A percentile compares a stretch with the other conserved stretches of the same genome.
Conservation (phyloP, 1,140 invertebrate genomes). For the Antheraea pernyi region DNA sequence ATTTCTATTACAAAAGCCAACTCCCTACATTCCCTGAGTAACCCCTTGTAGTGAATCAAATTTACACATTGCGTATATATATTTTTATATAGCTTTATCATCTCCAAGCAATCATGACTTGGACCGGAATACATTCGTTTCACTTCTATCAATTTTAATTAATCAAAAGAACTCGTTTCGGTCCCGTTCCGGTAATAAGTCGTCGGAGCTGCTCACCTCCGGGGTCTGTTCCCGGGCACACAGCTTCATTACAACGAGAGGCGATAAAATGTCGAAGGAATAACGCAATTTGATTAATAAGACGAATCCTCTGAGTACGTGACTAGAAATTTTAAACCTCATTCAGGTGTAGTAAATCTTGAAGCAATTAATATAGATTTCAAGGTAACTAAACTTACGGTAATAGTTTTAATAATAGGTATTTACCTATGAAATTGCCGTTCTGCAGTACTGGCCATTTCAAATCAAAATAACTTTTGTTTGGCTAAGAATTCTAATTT, state of each 20-base stretch:
- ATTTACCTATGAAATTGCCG: no score
- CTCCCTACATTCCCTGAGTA: no score
- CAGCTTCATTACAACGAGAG: background rate
- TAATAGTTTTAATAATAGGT: no score
- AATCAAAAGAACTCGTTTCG: constrained; percentile 10
- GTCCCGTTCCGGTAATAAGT: constrained; percentile 5
- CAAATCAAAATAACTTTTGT: no score
- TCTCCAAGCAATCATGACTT: background rate
- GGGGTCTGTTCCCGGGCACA: background rate
- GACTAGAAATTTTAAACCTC: background rate
- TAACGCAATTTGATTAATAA: constrained; percentile 13
- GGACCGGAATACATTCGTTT: background rate
- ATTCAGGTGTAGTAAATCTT: background rate
- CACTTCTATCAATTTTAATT: constrained; percentile 20
- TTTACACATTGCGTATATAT: no score
- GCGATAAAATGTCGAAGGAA: constrained; percentile 17
- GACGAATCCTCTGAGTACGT: background rate
- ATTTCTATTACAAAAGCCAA: no score
- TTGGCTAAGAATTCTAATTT: no score
- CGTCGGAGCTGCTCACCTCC: background rate
- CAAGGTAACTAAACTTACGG: background rate
- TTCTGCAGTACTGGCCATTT: no score
- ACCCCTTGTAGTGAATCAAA: no score
- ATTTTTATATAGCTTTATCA: no score
- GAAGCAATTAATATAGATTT: background rate